Conservation (phyloP, 2,113 vertebrate species). For the Hippolais icterina region DNA sequence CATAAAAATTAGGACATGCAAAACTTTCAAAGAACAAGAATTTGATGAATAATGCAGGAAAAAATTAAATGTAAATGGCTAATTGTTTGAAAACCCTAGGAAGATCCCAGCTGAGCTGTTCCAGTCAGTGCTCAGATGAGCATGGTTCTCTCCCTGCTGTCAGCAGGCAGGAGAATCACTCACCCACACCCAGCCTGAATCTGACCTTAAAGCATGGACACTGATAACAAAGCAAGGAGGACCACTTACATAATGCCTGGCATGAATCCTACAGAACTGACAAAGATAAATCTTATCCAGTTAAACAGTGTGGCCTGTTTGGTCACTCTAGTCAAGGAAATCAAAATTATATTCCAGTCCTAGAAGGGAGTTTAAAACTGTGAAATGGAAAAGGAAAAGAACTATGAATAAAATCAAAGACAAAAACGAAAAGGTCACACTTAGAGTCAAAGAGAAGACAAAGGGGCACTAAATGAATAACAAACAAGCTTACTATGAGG, state of each 20-base stretch:
- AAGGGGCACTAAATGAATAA: neutral
- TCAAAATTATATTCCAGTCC: neutral
- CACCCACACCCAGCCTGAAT: neutral
- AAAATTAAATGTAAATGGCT: neutral
- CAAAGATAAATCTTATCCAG: neutral
- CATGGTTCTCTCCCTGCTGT: neutral
- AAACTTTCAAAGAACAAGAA: neutral
- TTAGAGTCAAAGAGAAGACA: neutral
- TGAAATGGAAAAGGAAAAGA: neutral
- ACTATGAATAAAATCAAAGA: constrained; percentile 7
- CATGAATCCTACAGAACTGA: neutral
- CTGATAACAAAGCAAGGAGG: rapidly evolving
- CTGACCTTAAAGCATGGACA: neutral
- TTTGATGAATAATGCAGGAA: neutral
- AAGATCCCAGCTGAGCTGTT: neutral
- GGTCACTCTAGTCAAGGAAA: neutral
- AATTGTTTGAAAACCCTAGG: neutral
- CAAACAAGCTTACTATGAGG: neutral
- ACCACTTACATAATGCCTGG: neutral
- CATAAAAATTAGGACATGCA: neutral
- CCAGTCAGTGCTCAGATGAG: neutral
- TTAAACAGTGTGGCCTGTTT: neutral
- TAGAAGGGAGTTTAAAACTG: neutral
- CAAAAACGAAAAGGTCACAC: neutral
- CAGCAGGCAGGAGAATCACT: neutral